A percentile compares a stretch with the other conserved stretches of the same genome.
Evolutionary conservation across 2,113 vertebrate species (phyloP).

Genomic region (Gallinago undulata): DNA sequence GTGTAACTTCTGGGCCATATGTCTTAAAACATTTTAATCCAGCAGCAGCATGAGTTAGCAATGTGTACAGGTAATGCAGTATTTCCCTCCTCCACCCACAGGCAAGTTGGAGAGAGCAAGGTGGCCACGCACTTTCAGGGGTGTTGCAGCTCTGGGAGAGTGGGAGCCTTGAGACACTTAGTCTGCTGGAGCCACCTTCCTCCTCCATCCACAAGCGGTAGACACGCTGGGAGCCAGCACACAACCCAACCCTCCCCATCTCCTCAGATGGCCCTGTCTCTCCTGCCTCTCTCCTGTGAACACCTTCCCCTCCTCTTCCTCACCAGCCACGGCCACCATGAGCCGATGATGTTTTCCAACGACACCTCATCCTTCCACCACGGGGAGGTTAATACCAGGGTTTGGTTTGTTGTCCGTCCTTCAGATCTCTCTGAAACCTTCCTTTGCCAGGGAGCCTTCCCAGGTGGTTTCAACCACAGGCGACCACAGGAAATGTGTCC

Average conservation of each 20-base stretch:
- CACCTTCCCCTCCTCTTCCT: not conserved
- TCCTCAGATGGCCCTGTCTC: not conserved
- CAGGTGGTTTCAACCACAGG: not conserved
- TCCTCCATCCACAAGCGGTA: not conserved
- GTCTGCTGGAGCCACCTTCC: not conserved
- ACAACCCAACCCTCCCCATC: not conserved
- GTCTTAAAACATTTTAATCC: not conserved
- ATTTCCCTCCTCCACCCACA: not conserved
- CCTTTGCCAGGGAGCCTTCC: not conserved
- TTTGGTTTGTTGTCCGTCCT: not conserved
- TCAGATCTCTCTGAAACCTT: not conserved
- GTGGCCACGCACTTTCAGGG: not conserved
- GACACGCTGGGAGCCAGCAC: not conserved
- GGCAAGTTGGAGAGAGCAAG: not conserved
- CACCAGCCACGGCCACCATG: fast-evolving
- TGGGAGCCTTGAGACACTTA: not conserved
- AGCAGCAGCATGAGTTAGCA: not conserved
- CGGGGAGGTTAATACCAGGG: fast-evolving
- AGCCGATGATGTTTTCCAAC: not conserved
- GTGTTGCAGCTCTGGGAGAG: not conserved
- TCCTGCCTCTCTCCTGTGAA: not conserved
- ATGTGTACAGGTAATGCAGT: too few relatives aligned
- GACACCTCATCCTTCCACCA: not conserved
- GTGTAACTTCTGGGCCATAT: not conserved
- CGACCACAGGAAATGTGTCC: fast-evolving